Base-by-base conservation (phyloP, 1,140 invertebrate species). In the Akabosia matsudoensis region DNA sequence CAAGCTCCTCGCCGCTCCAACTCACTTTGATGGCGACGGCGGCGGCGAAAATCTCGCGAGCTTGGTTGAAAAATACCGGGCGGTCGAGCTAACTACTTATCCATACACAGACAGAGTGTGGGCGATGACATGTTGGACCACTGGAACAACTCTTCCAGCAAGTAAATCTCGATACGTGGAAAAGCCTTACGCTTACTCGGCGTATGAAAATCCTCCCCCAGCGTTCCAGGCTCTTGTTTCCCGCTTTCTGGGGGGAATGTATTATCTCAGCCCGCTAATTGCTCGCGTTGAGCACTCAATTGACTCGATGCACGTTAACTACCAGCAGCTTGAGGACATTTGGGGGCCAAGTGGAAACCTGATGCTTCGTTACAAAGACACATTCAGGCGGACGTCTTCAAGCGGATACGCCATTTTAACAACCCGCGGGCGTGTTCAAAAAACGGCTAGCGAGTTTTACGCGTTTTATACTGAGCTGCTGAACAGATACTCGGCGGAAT, bases 381-480 rank as follows among this genome's bases (percentile, higher is more conserved):
- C 28, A 7, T 2, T 30, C 26, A 31, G 10, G 7, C 7, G 22
- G 4, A 30, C 61, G 4, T 30, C 61, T 7, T 67, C 61, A 4
- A 67, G 61, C n/a, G 61, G 61, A 67, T 67, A 67, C n/a, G 61
- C 61, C 61, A 67, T 67, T 31, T 67, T 67, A n/a, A 67, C 28
- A 2, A 67, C 3, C 22, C 24, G 61, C 10, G 28, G 31, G 10
- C 28, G 28, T 30, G 61, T 67, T 67, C 61, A 67, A 67, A 67
- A 67, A 30, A 30, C 31, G 28, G 61, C 61, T 1, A 67, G 61
- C 31, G 61, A 67, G 3, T 28, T 67, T 67, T 67, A 67, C 61
- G 31, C 61, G 4, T 67, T 67, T 67, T 67, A 67, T n/a, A 3
- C 61, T 67, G 30, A 10, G 1, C 61, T 67, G 3, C 7, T 67